Evolutionary conservation across 1,140 invertebrate genomes (phyloP), one percentile per base, ranked within the genome.

Genomic region (Heliconius hermathena): DNA sequence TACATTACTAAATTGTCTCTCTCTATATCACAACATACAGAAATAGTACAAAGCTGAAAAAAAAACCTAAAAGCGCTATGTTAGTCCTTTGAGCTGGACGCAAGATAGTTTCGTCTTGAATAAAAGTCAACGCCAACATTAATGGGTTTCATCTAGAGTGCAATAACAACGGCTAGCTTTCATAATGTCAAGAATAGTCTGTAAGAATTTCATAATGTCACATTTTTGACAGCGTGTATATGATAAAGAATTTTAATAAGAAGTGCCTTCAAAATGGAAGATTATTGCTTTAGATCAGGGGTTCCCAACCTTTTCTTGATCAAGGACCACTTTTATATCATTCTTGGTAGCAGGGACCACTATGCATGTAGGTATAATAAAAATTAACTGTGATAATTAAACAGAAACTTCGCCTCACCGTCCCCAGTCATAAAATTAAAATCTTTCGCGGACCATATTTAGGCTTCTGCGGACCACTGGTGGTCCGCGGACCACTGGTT

Each of bases 71-170:
- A 66, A 66, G 13, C 60, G 26, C 54, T n/a, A 60, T 2, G 16
- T 33, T 74, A 46, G 73, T 74, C 46, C 73, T 74, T 74, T n/a
- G 73, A 74, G 73, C 73, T 22, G 73, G 73, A 74, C 26, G 26
- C 73, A 49, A 74, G 16, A 22, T 29, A 66, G 60, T 11, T 66
- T 66, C 57, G 57, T 26, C 73, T 49, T 49, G 22, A 74, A 74
- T 74, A 74, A 74, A 74, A 52, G 73, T 54, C 73, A 74, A n/a
- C 73, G 22, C 38, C 26, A 29, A 74, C 73, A 74, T 46, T 74
- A 74, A 74, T 22, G 41, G 29, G 20, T 52, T 49, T 8, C 26
- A 74, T 74, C 49, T 5, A 66, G 13, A 66, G 60, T 66, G 60
- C 60, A 66, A 66, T 66, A 66, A 66, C 26, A 66, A 66, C 60